A percentile compares a stretch with the other conserved stretches of the same genome.
phyloP scores from a whole-genome alignment of 2,113 vertebrate genomes.

The Aplodontia rufa region DNA sequence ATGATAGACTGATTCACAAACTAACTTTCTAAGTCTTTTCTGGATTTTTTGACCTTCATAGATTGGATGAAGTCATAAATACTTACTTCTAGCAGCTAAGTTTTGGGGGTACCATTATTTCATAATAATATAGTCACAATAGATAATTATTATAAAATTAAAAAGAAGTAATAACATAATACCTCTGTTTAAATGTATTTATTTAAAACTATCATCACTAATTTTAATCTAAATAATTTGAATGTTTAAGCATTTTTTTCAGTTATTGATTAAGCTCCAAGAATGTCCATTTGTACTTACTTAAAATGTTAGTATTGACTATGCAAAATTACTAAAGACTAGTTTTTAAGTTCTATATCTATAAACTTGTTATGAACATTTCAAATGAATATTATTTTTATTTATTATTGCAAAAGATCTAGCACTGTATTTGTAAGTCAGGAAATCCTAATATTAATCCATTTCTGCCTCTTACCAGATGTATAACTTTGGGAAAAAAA shows the following conservation, averaged over 20 bases:
- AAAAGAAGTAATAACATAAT: neutral
- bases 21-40: neutral
- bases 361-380: slow-evolving; percentile 64
- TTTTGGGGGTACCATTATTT: too few species aligned
- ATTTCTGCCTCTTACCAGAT: neutral
- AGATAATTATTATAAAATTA: neutral
- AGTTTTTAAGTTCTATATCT: slow-evolving; percentile 59
- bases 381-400: slow-evolving; percentile 46
- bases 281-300: neutral
- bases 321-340: slow-evolving; percentile 27
- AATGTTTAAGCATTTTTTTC: neutral
- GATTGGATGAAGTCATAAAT: neutral
- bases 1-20: neutral
- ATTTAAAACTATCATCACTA: slow-evolving; percentile 86
- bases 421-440: neutral
- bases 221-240: slow-evolving; percentile 79
- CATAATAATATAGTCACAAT: too few species aligned
- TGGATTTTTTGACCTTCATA: neutral
- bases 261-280: neutral
- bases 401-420: neutral
- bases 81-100: neutral
- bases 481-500: neutral
- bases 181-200: slow-evolving; percentile 89
- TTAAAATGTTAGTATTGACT: neutral
- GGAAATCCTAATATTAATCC: neutral